phyloP scores from a whole-genome alignment of 2,888 invertebrate genomes.

The Spodoptera picta region DNA sequence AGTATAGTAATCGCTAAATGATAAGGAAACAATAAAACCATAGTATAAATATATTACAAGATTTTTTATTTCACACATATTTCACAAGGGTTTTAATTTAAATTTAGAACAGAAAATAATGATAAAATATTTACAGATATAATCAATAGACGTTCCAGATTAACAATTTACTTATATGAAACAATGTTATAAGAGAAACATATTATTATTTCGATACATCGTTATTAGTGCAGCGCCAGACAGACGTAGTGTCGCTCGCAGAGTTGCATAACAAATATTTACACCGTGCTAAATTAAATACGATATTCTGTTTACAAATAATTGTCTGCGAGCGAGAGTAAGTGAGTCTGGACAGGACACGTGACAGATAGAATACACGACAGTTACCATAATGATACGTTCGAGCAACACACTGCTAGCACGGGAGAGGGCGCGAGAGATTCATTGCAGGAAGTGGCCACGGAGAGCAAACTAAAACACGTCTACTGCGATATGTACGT shows the following conservation, averaged over 20 bases:
- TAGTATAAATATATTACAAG: constrained; percentile 82
- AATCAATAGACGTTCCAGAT: constrained; percentile 82
- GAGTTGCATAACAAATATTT: constrained; percentile 47
- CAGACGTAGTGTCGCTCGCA: constrained; percentile 39
- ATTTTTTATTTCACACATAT: constrained; percentile 87
- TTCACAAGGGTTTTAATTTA: constrained; percentile 82
- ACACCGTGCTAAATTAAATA: constrained; percentile 50
- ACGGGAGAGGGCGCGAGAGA: constrained; percentile 48
- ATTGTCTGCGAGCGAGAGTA: constrained; percentile 45
- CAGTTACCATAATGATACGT: constrained; percentile 28
- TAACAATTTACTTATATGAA: constrained; percentile 80
- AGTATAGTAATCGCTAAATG: constrained; percentile 8
- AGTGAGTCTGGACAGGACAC: constrained; percentile 39
- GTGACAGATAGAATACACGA: constrained; percentile 16
- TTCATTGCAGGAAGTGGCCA: constrained; percentile 57
- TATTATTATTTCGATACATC: constrained; percentile 48
- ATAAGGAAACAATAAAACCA: constrained; percentile 54
- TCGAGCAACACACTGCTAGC: constrained; percentile 35
- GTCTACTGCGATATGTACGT: constrained; percentile 81
- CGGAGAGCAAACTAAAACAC: constrained; percentile 51
- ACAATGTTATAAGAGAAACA: constrained; percentile 60
- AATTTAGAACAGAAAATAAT: constrained; percentile 80
- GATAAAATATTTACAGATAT: constrained; percentile 84
- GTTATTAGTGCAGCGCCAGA: constrained; percentile 36
- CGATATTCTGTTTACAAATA: constrained; percentile 36